A percentile compares a stretch with the other conserved stretches of the same genome.
Conservation (phyloP, 2,888 invertebrate species). For the Cheilosia urbana region DNA sequence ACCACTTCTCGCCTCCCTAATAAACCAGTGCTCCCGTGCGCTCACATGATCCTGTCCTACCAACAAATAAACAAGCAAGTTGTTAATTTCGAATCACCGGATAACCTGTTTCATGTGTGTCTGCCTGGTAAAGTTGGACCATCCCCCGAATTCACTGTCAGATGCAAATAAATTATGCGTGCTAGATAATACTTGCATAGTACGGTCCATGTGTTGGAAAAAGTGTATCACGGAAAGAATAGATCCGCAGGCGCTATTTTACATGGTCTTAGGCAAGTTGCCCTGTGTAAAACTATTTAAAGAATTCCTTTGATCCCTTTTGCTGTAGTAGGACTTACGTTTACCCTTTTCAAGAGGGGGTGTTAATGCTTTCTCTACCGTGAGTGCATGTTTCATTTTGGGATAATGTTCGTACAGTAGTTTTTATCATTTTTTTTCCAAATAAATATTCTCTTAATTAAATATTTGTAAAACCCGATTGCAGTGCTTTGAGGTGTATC, state of each 20-base stretch:
- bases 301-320: slow-evolving; percentile 67
- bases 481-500: slow-evolving; percentile 31
- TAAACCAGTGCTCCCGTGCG: too few relatives aligned
- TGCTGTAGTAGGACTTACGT: slow-evolving; percentile 8
- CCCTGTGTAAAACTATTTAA: slow-evolving; percentile 53
- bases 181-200: not conserved
- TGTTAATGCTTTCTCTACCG: slow-evolving; percentile 28
- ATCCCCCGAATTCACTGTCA: slow-evolving; percentile 27
- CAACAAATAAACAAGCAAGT: not conserved
- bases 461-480: slow-evolving; percentile 57
- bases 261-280: slow-evolving; percentile 44
- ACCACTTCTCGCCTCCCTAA: too few relatives aligned
- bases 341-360: slow-evolving; percentile 34
- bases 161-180: slow-evolving; percentile 22
- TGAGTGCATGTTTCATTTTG: slow-evolving; percentile 25
- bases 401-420: not conserved
- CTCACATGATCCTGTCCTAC: not conserved
- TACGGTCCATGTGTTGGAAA: slow-evolving; percentile 17
- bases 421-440: slow-evolving; percentile 6
- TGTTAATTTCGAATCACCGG: not conserved
- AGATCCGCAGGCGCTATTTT: slow-evolving; percentile 34
- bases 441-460: slow-evolving; percentile 58
- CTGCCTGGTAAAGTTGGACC: slow-evolving; percentile 9
- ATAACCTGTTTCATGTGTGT: not conserved
- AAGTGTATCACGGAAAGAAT: slow-evolving; percentile 29